Evolutionary conservation across 2,113 vertebrate species (phyloP).

Genomic region (Colossoma macropomum): DNA sequence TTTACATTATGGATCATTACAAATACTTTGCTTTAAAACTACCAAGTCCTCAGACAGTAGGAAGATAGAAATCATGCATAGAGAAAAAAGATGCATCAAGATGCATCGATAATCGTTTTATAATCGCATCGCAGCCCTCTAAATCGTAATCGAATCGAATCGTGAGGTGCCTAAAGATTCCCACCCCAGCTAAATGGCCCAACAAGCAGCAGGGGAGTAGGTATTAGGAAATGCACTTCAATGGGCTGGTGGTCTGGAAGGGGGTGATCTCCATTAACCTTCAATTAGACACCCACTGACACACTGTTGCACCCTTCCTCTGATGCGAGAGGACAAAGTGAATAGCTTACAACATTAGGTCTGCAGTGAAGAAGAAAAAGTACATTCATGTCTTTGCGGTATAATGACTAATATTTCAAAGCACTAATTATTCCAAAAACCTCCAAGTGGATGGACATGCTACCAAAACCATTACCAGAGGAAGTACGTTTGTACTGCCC

Average conservation of each 20-base stretch:
- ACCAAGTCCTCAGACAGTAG: no score
- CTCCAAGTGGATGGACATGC: not conserved
- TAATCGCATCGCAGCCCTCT: no score
- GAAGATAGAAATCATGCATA: no score
- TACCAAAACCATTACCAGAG: constrained; percentile 13
- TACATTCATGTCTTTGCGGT: not conserved
- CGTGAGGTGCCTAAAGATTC: no score
- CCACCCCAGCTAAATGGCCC: not conserved
- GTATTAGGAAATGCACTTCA: not conserved
- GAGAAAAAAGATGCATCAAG: no score
- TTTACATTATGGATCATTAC: no score
- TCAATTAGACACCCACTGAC: constrained; percentile 18
- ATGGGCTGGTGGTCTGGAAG: not conserved
- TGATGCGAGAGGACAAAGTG: constrained; percentile 1
- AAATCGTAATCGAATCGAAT: no score
- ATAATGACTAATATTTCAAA: not conserved
- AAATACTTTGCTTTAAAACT: no score
- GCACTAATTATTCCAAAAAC: not conserved
- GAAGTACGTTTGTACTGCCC: constrained; percentile 9
- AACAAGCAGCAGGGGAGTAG: no score
- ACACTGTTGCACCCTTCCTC: not conserved
- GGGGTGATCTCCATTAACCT: constrained; percentile 29
- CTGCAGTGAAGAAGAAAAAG: not conserved
- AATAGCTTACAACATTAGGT: not conserved
- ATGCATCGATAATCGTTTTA: no score